Evolutionary conservation across 2,797 vertebrate species (phyloP), one percentile per base, ranked within the genome.

Genomic region (Leptoclinus maculatus): DNA sequence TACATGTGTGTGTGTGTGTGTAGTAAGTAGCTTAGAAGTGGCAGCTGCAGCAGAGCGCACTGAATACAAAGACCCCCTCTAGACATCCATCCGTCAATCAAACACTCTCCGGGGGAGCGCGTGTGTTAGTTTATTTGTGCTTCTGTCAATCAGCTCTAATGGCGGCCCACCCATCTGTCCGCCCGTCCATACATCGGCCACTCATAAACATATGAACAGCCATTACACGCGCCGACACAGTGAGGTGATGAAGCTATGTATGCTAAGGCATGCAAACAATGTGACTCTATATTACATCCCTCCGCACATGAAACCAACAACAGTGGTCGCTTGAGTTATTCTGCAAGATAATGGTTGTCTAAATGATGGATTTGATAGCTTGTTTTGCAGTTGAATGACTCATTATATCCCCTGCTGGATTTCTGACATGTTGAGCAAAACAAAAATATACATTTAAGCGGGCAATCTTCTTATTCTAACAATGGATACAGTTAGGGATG

Each of bases 1-100:
- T 43, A 6, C 2, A 19, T 16, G 41, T 43, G 14, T 43, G 5
- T 43, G 45, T 78, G 41, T 43, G 14, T 19, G 41, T 71, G 27
- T 66, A 47, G 27, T 79, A 80, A 86, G 66, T 77, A 80, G 81
- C 76, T 77, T 59, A 36, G 69, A 87, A 76, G 80, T 79, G 76
- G 82, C 87, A 92, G 88, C 89, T 91, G 91, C 73, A 71, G 73
- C 64, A 63, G 79, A 80, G 66, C 80, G 68, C 66, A 38, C 11
- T 84, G 78, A 87, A 88, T 78, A 83, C 80, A 89, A 84, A 91
- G 71, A 78, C 74, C 82, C 83, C 83, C 76, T 80, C 79, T 45
- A 53, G 79, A 85, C 81, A 86, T 72, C 77, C 63, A 85, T 80
- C 84, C 53, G 27, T 91, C 91, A 92, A 80, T 92, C 89, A 89